Conservation (phyloP, 2,113 vertebrate genomes). For the Oryctolagus cuniculus region DNA sequence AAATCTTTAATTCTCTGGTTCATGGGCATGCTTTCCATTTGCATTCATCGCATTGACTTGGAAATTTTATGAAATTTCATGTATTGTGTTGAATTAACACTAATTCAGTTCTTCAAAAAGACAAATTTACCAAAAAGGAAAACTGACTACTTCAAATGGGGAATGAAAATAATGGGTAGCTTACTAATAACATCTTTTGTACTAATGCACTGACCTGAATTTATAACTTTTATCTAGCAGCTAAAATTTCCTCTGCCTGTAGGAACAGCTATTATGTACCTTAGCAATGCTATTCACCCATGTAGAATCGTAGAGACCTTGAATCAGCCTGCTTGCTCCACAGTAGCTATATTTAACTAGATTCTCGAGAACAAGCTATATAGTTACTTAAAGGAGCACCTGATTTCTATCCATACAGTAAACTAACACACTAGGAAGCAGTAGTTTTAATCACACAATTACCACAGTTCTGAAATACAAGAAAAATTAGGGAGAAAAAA, state of each 20-base stretch:
- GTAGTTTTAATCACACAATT: neutral
- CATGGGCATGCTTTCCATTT: neutral
- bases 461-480: neutral
- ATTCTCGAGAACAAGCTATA: constrained; percentile 47
- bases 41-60: neutral
- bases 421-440: neutral
- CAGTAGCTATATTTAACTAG: constrained; percentile 61
- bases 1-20: neutral
- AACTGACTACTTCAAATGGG: neutral
- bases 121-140: constrained; percentile 52
- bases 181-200: constrained; percentile 73
- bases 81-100: neutral
- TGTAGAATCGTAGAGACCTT: constrained; percentile 53
- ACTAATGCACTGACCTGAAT: constrained; percentile 70
- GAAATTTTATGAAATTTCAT: neutral
- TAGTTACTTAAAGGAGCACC: neutral
- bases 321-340: constrained; percentile 5
- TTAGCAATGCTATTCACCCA: constrained; percentile 49
- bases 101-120: constrained; percentile 48
- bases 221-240: constrained; percentile 66
- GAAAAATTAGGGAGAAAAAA: neutral
- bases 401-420: constrained; percentile 11
- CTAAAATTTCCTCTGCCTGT: constrained; percentile 59
- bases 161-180: neutral
- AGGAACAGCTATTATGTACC: constrained; percentile 54